Evolutionary conservation across 2,888 invertebrate species (phyloP), one percentile per base, ranked within the genome.

Genomic region (Cheilosia scutellata): DNA sequence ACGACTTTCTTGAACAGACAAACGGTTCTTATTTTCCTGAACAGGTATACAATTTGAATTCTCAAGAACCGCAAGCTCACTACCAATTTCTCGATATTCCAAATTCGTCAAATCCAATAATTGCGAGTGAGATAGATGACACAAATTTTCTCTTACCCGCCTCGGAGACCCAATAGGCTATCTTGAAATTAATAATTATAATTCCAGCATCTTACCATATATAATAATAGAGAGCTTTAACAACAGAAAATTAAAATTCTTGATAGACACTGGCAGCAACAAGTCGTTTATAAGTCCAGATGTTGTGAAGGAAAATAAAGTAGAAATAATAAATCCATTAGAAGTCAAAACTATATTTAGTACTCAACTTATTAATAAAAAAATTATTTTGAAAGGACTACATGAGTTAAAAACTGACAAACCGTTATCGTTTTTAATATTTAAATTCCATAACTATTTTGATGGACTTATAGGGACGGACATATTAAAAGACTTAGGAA

Each of bases 371-470:
- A n/a, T n/a, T n/a, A n/a, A n/a, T n/a, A n/a, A n/a, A n/a, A n/a
- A n/a, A n/a, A n/a, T n/a, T n/a, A n/a, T n/a, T n/a, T n/a, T n/a
- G n/a, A n/a, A n/a, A n/a, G n/a, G n/a, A n/a, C n/a, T n/a, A n/a
- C n/a, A n/a, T n/a, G n/a, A n/a, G n/a, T n/a, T n/a, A n/a, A n/a
- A n/a, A n/a, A n/a, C n/a, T n/a, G n/a, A n/a, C n/a, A n/a, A n/a
- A n/a, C 2, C 11, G 40, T 5, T 66, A 7, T 13, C 40, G 7
- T 53, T 66, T 25, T 11, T 53, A 2, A n/a, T 66, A 7, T 66
- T 51, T n/a, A 66, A 53, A 11, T 66, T 53, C 25, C 51, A 27
- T 29, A 66, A 13, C 20, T 53, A n/a, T n/a, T n/a, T n/a, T n/a
- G n/a, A n/a, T n/a, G n/a, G n/a, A n/a, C n/a, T n/a, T n/a, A n/a